Evolutionary conservation across 2,888 invertebrate species (phyloP).

Genomic region (Lepas anatifera): DNA sequence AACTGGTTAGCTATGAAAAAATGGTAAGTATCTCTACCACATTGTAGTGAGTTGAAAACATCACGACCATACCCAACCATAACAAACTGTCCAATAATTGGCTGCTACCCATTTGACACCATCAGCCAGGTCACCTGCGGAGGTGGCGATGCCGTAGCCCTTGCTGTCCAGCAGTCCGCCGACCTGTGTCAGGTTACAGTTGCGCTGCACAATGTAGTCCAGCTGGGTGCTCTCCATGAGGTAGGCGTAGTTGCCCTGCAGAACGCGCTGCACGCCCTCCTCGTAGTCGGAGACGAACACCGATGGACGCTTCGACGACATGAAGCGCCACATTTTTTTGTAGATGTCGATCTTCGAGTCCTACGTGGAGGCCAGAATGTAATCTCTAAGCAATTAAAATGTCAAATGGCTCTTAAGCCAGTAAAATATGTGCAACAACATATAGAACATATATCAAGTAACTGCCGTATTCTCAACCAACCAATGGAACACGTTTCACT

Average conservation of each 20-base stretch:
- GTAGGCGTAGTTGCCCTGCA: constrained; percentile 87
- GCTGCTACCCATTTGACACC: not conserved
- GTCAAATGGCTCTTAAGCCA: no score
- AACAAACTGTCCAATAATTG: no score
- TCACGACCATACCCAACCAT: no score
- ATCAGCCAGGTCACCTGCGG: constrained; percentile 51
- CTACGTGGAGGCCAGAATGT: no score
- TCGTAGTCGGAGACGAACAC: constrained; percentile 82
- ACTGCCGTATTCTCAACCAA: no score
- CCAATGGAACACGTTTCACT: no score
- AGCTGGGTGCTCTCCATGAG: constrained; percentile 97
- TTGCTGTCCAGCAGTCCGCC: constrained; percentile 72
- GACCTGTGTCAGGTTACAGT: constrained; percentile 92
- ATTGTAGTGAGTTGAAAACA: no score
- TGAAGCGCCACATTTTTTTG: constrained; percentile 90
- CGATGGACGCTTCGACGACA: constrained; percentile 65
- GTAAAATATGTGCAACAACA: no score
- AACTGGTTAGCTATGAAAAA: no score
- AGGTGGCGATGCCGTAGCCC: constrained; percentile 94
- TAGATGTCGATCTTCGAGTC: constrained; percentile 68
- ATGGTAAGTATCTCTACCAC: no score
- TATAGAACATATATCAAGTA: no score
- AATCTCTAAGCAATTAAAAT: no score
- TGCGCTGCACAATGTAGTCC: constrained; percentile 82
- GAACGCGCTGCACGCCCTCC: constrained; percentile 69